Percentiles rank a stretch among this genome's conserved stretches.
Conservation (phyloP, 2,888 invertebrate genomes). For the Epinotia brunnichana region DNA sequence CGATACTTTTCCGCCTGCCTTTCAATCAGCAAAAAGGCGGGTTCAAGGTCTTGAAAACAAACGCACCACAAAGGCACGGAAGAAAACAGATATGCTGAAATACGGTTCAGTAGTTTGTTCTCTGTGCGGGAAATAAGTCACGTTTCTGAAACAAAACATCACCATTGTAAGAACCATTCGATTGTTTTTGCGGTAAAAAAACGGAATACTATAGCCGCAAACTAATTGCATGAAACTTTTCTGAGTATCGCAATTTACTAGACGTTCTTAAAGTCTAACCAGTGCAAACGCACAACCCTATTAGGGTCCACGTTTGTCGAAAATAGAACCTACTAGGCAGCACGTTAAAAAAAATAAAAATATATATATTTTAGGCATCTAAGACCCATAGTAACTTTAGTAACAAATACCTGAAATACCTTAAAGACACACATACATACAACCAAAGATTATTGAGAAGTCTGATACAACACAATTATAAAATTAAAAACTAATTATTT, state of each 20-base stretch:
- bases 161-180: slow-evolving; percentile 8
- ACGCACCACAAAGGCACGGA: slow-evolving; percentile 34
- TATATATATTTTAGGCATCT: too few relatives aligned
- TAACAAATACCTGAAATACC: too few relatives aligned
- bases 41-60: slow-evolving; percentile 37
- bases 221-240: not conserved
- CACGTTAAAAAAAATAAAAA: too few relatives aligned
- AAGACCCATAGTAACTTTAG: too few relatives aligned
- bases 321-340: too few relatives aligned
- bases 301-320: too few relatives aligned
- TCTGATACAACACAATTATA: too few relatives aligned
- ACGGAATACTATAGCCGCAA: not conserved
- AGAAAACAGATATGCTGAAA: slow-evolving; percentile 34
- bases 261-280: too few relatives aligned
- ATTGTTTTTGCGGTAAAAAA: slow-evolving; percentile 6
- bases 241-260: not conserved
- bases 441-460: too few relatives aligned
- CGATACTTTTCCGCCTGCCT: slow-evolving; percentile 32
- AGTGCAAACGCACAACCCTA: too few relatives aligned
- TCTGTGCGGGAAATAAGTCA: slow-evolving; percentile 32
- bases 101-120: slow-evolving; percentile 32
- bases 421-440: too few relatives aligned
- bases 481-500: too few relatives aligned
- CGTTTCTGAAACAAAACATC: slow-evolving; percentile 10
- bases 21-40: slow-evolving; percentile 36